Base-by-base conservation (phyloP, 2,113 vertebrate species). In the Crotalus viridis region DNA sequence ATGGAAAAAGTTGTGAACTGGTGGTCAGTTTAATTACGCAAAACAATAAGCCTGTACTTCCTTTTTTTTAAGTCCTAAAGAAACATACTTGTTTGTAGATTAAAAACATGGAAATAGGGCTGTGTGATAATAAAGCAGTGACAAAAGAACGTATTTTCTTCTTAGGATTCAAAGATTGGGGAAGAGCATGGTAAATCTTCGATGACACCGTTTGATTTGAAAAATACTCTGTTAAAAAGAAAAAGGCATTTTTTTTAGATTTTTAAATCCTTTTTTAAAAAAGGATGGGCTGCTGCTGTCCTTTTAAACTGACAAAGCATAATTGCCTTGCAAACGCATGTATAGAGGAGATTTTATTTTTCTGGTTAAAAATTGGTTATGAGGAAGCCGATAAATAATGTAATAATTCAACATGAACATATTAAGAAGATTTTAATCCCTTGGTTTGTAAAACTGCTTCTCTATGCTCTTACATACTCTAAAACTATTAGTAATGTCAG, bases 281-380 rank as follows among this genome's bases (percentile, higher is more conserved):
- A 89, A 95, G 94, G 94, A 96, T 96, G 95, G 88, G 94, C 91
- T 95, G 97, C 92, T 59, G 94, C 91, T 95, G 97, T 92, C 64
- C 89, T 96, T 95, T 94, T 96, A 97, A 97, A 97, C 94, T 97
- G 94, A 96, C 0, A 43, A 93, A 90, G 95, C 96, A 95, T 92
- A 95, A 89, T 95, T 96, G 91, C 93, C 94, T 97, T 97, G 96
- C 94, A 96, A 97, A 48, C 96, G 92, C 94, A 89, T 96, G 95
- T 95, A 92, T 95, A 95, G 93, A 96, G 94, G 91, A 39, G 10
- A 43, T 81, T 91, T 94, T 93, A 95, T 94, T 4, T 69, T n/a
- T 52, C 54, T 93, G 95, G 93, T 89, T 89, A 86, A 91, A 94
- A 97, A 94, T 87, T 48, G 91, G 19, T 94, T 94, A 43, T 56